Base-by-base conservation (phyloP, 2,113 vertebrate species). In the Rhinogobius similis region DNA sequence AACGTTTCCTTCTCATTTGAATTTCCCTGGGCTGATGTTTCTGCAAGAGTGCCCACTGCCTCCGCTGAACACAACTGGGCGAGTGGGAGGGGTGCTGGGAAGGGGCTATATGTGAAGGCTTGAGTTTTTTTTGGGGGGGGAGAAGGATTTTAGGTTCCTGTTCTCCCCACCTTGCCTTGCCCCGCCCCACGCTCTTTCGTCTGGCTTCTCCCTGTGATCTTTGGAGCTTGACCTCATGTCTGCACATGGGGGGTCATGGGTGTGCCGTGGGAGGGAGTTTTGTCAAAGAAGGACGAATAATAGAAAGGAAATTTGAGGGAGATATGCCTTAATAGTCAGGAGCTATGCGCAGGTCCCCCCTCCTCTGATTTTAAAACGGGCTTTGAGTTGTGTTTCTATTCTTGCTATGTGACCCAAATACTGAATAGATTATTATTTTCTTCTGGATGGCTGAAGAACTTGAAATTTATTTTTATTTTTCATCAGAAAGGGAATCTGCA, bases 11-110 rank as follows among this genome's bases (percentile, higher is more conserved):
- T 70, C 88, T 92, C 84, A 96, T 97, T 97, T 97, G 92, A 95
- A 97, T 96, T 95, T 95, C 91, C 92, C 92, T 94, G 93, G 94
- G 94, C 94, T 95, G 92, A 94, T 94, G 95, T 97, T 98, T 97
- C 96, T 97, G 96, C 96, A 97, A 96, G 95, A 96, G 93, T 96
- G 94, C 93, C 93, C 95, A 86, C 82, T 90, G 91, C 75, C 85
- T 86, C 85, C 76, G 79, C 78, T 65, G 85, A 85, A 91, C 86
- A 86, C 87, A 86, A 82, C 83, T 83, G 78, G 75, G 85, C 76
- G 82, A 81, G 75, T 88, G 85, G 87, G 81, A 86, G 86, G 83
- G 86, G 85, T 84, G 78, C 83, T 82, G 72, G 75, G 62, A 43
- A 43, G 62, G n/a, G 62, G 80, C 78, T 86, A 76, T 61, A 79